These are phyloP conservation scores for Camelus dromedarius DNA, from an alignment of 2,113 vertebrate species.

Conservation along the genomic window DNA sequence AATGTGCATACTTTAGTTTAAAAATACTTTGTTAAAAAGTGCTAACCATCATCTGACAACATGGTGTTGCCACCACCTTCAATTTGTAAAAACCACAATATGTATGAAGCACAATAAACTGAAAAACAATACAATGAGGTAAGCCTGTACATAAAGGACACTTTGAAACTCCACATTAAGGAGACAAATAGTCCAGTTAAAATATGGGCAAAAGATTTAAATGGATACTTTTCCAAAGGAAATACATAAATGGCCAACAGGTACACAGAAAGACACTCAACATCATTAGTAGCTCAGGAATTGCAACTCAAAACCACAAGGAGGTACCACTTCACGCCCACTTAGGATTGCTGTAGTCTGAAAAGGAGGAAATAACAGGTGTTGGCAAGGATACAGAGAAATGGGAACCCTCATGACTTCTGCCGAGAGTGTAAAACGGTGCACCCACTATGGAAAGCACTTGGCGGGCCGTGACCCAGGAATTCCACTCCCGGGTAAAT, in stretches of 20 bases:
- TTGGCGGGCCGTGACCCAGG: too few species aligned
- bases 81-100: not conserved
- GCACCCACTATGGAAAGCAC: not conserved
- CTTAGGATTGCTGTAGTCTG: not conserved
- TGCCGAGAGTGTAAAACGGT: fast-evolving
- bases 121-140: not conserved
- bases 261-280: not conserved
- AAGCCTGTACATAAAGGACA: not conserved
- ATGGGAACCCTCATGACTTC: not conserved
- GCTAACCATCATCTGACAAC: not conserved
- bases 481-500: not conserved
- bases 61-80: not conserved
- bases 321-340: not conserved
- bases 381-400: too few species aligned
- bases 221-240: not conserved
- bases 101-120: not conserved
- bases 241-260: too few species aligned
- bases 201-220: not conserved
- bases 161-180: not conserved
- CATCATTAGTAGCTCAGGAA: not conserved
- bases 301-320: not conserved
- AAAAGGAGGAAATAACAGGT: not conserved
- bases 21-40: not conserved
- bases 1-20: too few species aligned
- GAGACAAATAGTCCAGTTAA: not conserved